Evolutionary conservation across 2,797 vertebrate genomes (phyloP), one percentile per base, ranked within the genome.

Genomic region (Phylloscopus collybita): DNA sequence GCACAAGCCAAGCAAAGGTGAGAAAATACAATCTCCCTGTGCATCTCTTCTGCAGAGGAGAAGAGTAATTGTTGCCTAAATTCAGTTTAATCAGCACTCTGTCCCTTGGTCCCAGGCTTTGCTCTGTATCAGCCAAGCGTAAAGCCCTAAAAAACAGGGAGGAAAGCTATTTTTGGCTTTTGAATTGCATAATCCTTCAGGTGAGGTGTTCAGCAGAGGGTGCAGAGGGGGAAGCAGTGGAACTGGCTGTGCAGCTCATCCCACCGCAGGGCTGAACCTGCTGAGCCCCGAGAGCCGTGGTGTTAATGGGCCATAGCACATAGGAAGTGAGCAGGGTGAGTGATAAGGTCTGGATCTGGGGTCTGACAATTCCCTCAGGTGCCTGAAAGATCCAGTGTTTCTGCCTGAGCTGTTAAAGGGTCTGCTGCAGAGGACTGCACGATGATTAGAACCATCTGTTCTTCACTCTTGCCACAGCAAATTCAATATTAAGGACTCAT

Each of bases 151-250:
- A 90, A 75, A 91, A 18, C 5, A 27, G 17, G 20, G 34, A 29
- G 80, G 67, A 22, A 78, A 62, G 83, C 79, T 96, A 90, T 90
- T 95, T 94, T 92, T 96, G 89, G 89, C 72, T 75, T 79, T 72
- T 49, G 62, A 59, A 23, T 90, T 75, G 51, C 87, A 75, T 86
- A 91, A 66, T 70, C 32, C 71, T 81, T 45, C 29, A 86, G 82
- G 62, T 70, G 76, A 72, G 85, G 70, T 21, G 26, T 66, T 94
- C 56, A 42, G 62, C 85, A 90, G 89, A 50, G 8, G 9, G 61
- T 30, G 38, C 69, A 83, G 25, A 32, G 60, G 54, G 61, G 47
- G 34, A 71, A 47, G 88, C 1, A 1, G 70, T 32, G 84, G 72
- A 61, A 16, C 72, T 64, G 90, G 49, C 80, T 10, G 29, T 7